Base-by-base conservation (phyloP, 1,140 invertebrate species). In the Bombus sibiricus region DNA sequence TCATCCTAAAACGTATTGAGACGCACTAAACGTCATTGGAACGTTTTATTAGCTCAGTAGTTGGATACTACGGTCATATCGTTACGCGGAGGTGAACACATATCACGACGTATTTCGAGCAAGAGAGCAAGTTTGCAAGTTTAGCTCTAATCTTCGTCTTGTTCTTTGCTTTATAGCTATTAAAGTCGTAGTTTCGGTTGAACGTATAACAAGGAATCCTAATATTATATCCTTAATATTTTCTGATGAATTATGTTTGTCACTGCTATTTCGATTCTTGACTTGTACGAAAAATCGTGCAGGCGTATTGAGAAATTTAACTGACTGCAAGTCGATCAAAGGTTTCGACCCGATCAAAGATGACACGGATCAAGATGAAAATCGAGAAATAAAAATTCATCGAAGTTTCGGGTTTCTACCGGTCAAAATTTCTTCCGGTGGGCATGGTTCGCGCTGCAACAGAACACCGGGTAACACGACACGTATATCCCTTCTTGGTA, bases 381-480 rank as follows among this genome's bases (percentile, higher is more conserved):
- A 81, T n/a, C 32, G 59, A 41, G 53, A 79, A 83, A 68, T 59
- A 57, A 32, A 71, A 37, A 89, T 89, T 73, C 66, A 82, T 88
- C 76, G 77, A 62, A 76, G 86, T 91, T 87, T 94, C 92, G 77
- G 79, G 79, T 94, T 95, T 92, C 93, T 57, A 88, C 91, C 90
- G 93, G 93, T 95, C 93, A 94, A 95, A 94, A 94, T 94, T 93
- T 94, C 89, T 94, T 95, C 92, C 91, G 92, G 92, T 92, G 72
- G 41, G 66, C 81, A 57, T 53, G 86, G 79, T 84, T 66, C 69
- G 59, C 83, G 73, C 75, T 73, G 88, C 84, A 89, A 90, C 89
- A 92, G 90, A 90, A 92, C 91, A 85, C 89, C 81, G 66, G 92
- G 94, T 95, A 95, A 95, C 88, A 92, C 85, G 94, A 95, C 91